A percentile compares a stretch with the other conserved stretches of the same genome.
phyloP scores from a whole-genome alignment of 2,888 invertebrate genomes.

The Paralinhomoeus sp. region DNA sequence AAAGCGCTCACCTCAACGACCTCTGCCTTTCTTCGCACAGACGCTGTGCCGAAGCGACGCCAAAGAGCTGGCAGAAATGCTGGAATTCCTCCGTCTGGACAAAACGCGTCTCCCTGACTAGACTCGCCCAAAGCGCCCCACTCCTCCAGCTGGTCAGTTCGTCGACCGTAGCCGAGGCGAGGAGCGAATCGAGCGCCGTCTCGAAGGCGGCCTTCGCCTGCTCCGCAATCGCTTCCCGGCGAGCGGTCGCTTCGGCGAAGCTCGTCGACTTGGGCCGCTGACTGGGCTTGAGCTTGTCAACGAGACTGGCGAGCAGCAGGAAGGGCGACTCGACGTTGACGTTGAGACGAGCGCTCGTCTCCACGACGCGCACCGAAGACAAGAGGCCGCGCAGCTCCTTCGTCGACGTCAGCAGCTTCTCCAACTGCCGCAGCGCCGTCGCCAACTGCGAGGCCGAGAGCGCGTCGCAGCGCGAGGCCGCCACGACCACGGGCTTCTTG shows the following conservation, averaged over 20 bases:
- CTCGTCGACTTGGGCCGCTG: constrained; percentile 29
- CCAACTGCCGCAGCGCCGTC: not conserved
- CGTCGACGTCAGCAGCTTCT: not conserved
- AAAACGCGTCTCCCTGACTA: constrained; percentile 57
- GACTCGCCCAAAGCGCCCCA: constrained; percentile 8
- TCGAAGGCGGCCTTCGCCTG: too few species aligned
- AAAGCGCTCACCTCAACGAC: not conserved
- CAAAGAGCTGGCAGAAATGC: constrained; percentile 59
- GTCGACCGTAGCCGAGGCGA: too few species aligned
- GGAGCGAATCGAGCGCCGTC: too few species aligned
- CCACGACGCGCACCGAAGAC: constrained; percentile 35
- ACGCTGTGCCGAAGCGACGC: constrained; percentile 56
- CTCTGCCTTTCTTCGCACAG: too few species aligned
- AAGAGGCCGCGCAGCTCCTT: not conserved
- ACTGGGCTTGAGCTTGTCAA: constrained; percentile 36
- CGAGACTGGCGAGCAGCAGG: constrained; percentile 63
- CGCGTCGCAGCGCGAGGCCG: not conserved
- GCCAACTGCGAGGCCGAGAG: not conserved
- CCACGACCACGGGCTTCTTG: not conserved
- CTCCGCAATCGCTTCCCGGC: constrained; percentile 33
- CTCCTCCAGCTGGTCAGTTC: too few species aligned
- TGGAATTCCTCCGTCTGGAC: constrained; percentile 66
- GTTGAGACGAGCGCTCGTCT: constrained; percentile 80
- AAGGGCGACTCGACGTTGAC: constrained; percentile 77
- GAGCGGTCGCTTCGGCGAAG: constrained; percentile 58